Percentiles rank a stretch among this genome's conserved stretches.
These are phyloP conservation scores for Rhinoraja longicauda DNA, from an alignment of 2,797 vertebrate species.

Conservation along the genomic window DNA sequence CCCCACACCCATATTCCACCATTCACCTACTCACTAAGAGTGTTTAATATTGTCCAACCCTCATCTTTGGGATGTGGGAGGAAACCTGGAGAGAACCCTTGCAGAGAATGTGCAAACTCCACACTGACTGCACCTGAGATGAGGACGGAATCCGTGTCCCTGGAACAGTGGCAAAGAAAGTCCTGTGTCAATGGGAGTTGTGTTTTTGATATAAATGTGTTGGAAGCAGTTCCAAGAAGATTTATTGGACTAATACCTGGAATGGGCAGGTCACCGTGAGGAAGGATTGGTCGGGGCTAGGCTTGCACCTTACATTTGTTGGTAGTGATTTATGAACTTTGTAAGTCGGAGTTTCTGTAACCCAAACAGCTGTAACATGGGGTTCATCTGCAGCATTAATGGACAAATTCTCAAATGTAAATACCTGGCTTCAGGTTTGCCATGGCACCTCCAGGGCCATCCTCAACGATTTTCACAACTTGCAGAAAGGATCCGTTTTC, in stretches of 20 bases:
- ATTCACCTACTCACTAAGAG: too few relatives aligned
- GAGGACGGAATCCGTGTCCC: too few relatives aligned
- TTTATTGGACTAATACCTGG: too few relatives aligned
- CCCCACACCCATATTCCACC: too few relatives aligned
- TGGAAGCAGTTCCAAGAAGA: too few relatives aligned
- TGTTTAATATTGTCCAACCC: too few relatives aligned
- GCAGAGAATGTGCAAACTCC: background rate
- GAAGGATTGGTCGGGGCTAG: too few relatives aligned
- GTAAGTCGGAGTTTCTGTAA: background rate
- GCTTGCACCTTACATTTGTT: background rate
- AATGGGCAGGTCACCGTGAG: too few relatives aligned
- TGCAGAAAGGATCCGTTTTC: conserved; percentile 51
- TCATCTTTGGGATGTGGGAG: too few relatives aligned
- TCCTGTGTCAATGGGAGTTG: background rate
- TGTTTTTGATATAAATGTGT: too few relatives aligned
- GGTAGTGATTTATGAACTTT: background rate
- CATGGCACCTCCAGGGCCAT: conserved; percentile 46
- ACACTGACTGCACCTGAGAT: background rate
- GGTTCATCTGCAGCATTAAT: background rate
- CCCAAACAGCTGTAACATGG: background rate
- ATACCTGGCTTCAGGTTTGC: conserved; percentile 54
- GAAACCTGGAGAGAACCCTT: background rate
- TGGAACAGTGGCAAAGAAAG: too few relatives aligned
- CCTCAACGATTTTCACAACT: conserved; percentile 47
- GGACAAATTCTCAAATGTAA: background rate